phyloP scores from a whole-genome alignment of 92 coral and sea anemone genomes.

The Bergia sp. region DNA sequence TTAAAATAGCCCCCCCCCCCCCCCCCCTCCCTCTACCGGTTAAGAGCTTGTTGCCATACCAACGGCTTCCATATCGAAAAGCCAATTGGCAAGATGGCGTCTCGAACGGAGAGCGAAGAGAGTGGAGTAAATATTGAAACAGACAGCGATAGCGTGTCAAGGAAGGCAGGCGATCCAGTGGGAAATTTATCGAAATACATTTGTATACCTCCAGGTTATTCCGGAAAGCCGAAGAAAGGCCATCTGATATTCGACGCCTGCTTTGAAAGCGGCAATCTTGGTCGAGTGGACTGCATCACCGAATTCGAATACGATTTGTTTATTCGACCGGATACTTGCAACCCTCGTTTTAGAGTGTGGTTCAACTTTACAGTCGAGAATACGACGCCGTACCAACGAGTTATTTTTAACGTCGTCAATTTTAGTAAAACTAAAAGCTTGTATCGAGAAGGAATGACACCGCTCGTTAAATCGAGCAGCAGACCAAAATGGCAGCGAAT shows the following conservation, averaged over 20 bases:
- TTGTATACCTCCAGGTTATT: slow-evolving; percentile 82
- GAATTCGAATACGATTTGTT: slow-evolving; percentile 97
- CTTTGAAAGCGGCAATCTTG: slow-evolving; percentile 99
- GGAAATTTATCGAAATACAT: slow-evolving; percentile 89
- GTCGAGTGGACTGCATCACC: slow-evolving; percentile 94
- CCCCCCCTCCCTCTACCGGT: no score
- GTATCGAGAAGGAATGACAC: slow-evolving; percentile 98
- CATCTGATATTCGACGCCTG: slow-evolving; percentile 93
- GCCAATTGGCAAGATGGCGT: slow-evolving; percentile 85
- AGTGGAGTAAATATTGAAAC: slow-evolving; percentile 80
- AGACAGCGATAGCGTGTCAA: slow-evolving; percentile 69
- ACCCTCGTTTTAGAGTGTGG: slow-evolving; percentile 99
- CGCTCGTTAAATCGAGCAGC: slow-evolving; percentile 93
- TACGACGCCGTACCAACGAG: slow-evolving; percentile 91
- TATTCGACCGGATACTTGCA: slow-evolving; percentile 98
- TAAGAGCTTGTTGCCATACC: slow-evolving; percentile 25
- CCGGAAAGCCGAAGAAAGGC: slow-evolving; percentile 89
- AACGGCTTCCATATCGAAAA: not conserved
- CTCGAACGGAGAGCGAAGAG: slow-evolving; percentile 81
- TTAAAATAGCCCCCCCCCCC: no score
- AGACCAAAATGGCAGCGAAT: slow-evolving; percentile 99
- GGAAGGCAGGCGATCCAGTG: slow-evolving; percentile 83
- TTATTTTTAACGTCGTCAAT: slow-evolving; percentile 93
- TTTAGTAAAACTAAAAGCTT: slow-evolving; percentile 99
- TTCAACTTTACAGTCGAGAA: slow-evolving; percentile 95